Conservation (phyloP, 2,888 invertebrate species). For the Lutraria lutraria region DNA sequence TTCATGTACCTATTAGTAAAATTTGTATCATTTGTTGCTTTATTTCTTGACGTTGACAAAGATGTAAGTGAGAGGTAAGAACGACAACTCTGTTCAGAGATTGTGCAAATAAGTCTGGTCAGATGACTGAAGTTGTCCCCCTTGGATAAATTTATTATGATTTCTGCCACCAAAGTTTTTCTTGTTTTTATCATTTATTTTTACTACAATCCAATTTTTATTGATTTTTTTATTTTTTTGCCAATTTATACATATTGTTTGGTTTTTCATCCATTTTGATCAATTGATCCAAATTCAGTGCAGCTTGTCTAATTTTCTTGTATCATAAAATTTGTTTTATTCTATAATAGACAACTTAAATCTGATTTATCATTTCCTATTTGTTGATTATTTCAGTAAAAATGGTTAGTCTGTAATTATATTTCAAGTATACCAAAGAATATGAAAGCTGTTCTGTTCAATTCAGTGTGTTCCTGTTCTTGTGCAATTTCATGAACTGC, state of each 20-base stretch:
- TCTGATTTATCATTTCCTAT: not conserved
- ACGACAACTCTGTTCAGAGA: not conserved
- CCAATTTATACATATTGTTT: not conserved
- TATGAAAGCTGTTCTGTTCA: too few species aligned
- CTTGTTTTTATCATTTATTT: not conserved
- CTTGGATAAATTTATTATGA: not conserved
- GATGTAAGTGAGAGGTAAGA: too few species aligned
- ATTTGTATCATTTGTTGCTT: not conserved
- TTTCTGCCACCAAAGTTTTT: constrained; percentile 1
- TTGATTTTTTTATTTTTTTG: not conserved
- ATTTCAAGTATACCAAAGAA: not conserved
- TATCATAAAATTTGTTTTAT: not conserved
- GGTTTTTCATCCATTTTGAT: not conserved
- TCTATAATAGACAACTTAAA: not conserved
- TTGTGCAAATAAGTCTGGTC: not conserved
- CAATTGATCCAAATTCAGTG: not conserved
- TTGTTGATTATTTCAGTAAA: not conserved
- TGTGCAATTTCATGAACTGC: too few species aligned
- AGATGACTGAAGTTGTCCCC: not conserved
- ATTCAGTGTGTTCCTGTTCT: too few species aligned
- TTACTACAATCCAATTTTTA: not conserved
- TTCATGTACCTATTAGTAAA: not conserved
- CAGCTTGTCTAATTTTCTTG: not conserved
- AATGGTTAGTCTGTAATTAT: not conserved
- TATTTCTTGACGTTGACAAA: not conserved